A percentile compares a stretch with the other conserved stretches of the same genome.
Evolutionary conservation across 2,888 invertebrate species (phyloP).

Genomic region (Mantis religiosa): DNA sequence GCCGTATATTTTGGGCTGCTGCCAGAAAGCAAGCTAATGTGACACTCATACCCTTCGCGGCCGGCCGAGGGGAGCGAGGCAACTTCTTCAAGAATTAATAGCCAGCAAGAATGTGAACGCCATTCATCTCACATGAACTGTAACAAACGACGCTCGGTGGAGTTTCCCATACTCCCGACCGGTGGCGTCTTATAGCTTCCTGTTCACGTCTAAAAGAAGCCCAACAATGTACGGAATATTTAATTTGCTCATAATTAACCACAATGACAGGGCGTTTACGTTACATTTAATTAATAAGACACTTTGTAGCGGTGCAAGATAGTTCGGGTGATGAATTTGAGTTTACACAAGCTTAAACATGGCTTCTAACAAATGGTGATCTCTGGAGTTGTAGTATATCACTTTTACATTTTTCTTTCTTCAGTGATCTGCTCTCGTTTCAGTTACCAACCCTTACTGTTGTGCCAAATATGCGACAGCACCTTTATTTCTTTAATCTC

Average conservation of each 20-base stretch:
- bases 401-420: too few species aligned
- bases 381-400: not conserved
- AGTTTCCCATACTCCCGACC: not conserved
- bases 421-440: too few species aligned
- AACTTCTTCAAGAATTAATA: conserved; percentile 2
- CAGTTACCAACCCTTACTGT: too few species aligned
- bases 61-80: not conserved
- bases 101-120: not conserved
- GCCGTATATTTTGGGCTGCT: not conserved
- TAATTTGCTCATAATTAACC: not conserved
- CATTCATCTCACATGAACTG: conserved; percentile 14
- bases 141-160: conserved; percentile 3
- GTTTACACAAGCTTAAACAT: not conserved
- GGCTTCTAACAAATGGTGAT: not conserved
- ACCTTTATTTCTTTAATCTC: too few species aligned
- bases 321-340: not conserved
- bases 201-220: not conserved
- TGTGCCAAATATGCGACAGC: too few species aligned
- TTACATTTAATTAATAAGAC: not conserved
- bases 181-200: not conserved
- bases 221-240: not conserved
- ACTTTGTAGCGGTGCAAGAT: not conserved
- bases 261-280: not conserved
- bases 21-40: not conserved
- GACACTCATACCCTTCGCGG: not conserved